phyloP scores from a whole-genome alignment of 2,888 invertebrate genomes.

The Drosophila nr. medialis region DNA sequence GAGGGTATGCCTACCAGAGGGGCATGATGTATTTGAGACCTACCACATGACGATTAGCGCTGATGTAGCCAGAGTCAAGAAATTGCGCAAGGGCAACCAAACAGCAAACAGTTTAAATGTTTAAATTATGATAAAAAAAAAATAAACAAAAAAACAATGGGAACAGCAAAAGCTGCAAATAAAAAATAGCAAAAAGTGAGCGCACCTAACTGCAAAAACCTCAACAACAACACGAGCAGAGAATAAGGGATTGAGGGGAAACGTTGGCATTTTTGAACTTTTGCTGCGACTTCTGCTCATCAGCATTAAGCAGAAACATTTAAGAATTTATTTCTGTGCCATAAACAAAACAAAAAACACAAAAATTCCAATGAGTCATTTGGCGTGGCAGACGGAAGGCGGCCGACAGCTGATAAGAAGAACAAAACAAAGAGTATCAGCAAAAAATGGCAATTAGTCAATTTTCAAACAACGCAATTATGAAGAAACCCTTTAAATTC shows the following conservation, averaged over 20 bases:
- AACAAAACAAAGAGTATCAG: neutral
- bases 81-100: constrained; percentile 36
- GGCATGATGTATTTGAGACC: constrained; percentile 40
- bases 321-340: constrained; percentile 24
- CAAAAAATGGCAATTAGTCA: constrained; percentile 44
- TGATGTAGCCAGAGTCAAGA: constrained; percentile 37
- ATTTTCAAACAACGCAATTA: constrained; percentile 18
- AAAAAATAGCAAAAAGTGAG: constrained; percentile 12
- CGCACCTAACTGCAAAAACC: constrained; percentile 10
- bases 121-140: constrained; percentile 44
- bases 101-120: constrained; percentile 28
- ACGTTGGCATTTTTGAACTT: constrained; percentile 32
- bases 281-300: constrained; percentile 13
- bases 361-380: constrained; percentile 39
- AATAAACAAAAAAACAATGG: constrained; percentile 10
- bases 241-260: neutral
- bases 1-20: constrained; percentile 16
- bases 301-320: constrained; percentile 22
- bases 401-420: constrained; percentile 41
- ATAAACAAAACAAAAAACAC: neutral
- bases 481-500: constrained; percentile 6
- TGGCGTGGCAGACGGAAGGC: neutral
- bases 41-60: constrained; percentile 58
- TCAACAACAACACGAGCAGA: neutral
- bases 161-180: constrained; percentile 27